These are phyloP conservation scores for Coendou prehensilis DNA, from an alignment of 2,797 vertebrate species.

Conservation along the genomic window DNA sequence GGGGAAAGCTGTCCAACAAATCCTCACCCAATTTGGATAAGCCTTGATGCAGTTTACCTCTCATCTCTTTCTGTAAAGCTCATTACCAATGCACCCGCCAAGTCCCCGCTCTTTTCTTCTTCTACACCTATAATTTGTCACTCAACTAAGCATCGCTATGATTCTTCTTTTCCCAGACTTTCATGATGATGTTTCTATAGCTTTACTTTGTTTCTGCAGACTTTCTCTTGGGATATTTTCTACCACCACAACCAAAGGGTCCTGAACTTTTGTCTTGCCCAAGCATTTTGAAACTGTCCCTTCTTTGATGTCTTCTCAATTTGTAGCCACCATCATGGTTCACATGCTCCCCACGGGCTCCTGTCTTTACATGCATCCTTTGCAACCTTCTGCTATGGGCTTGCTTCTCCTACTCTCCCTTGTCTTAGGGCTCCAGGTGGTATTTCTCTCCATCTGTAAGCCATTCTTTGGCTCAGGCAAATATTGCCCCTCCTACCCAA, in stretches of 20 bases:
- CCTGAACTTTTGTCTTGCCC: background rate
- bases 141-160: background rate
- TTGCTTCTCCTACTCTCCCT: background rate
- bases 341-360: too few relatives aligned
- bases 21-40: background rate
- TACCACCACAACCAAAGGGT: background rate
- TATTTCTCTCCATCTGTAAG: background rate
- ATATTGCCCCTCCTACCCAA: background rate
- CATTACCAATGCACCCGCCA: background rate
- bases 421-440: background rate
- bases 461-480: background rate
- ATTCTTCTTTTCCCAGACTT: constrained; percentile 27
- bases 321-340: background rate
- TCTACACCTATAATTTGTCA: background rate
- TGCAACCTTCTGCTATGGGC: background rate
- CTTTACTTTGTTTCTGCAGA: background rate
- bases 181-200: background rate
- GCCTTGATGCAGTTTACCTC: background rate
- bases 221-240: constrained; percentile 21
- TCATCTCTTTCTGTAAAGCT: background rate
- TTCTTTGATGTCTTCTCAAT: background rate
- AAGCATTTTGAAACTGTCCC: background rate
- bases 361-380: background rate
- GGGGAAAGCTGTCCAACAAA: background rate
- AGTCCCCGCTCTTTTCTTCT: background rate